Percentiles rank a stretch among this genome's conserved stretches.
Conservation (phyloP, 2,113 vertebrate genomes). For the Scytalopus superciliaris region DNA sequence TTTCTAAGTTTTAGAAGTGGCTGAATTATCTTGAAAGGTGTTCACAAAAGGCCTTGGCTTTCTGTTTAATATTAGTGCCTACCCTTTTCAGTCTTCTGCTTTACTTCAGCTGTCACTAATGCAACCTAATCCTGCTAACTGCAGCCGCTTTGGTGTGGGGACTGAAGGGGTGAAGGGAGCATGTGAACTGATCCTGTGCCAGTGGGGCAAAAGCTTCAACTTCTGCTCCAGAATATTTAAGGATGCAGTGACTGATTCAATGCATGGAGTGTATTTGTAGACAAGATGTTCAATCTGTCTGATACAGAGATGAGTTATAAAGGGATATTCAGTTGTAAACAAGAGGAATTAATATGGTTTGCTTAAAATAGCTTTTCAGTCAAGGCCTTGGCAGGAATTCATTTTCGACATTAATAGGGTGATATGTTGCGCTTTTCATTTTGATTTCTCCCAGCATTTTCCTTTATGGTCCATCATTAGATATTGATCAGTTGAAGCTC, state of each 20-base stretch:
- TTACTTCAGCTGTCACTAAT: constrained; percentile 15
- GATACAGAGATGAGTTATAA: background rate
- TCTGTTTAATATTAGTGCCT: background rate
- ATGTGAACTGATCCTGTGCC: background rate
- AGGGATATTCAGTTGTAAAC: background rate
- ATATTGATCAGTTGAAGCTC: constrained; percentile 99
- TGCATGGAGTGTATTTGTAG: background rate
- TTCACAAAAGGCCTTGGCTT: background rate
- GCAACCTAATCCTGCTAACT: background rate
- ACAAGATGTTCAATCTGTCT: background rate
- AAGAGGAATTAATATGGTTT: background rate
- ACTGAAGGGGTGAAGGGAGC: background rate
- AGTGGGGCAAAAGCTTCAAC: background rate
- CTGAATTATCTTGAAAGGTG: background rate
- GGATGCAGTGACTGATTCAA: background rate
- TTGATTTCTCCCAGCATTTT: constrained; percentile 88
- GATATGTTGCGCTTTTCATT: constrained; percentile 67
- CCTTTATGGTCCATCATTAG: constrained; percentile 95
- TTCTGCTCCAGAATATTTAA: background rate
- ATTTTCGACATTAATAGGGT: constrained; percentile 39
- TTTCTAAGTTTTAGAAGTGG: background rate
- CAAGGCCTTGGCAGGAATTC: constrained; percentile 23
- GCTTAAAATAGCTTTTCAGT: background rate
- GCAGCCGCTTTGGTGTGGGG: background rate
- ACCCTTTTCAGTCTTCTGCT: background rate